phyloP scores from a whole-genome alignment of 1,140 invertebrate genomes.

The Pemphigus obesinymphae region DNA sequence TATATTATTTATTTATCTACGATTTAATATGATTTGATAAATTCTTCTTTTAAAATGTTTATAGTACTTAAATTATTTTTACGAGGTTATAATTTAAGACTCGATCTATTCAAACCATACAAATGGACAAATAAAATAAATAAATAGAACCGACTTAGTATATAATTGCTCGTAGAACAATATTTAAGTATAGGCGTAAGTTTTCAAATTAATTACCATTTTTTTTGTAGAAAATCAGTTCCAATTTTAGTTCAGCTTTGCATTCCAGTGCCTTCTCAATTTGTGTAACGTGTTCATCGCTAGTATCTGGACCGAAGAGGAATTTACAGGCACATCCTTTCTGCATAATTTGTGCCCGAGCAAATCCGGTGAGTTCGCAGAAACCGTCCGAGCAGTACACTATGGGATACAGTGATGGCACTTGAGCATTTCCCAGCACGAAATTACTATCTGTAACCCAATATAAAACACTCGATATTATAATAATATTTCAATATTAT shows the following conservation, averaged over 20 bases:
- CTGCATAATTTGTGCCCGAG: constrained; percentile 93
- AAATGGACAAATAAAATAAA: too few species aligned
- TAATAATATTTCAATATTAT: too few species aligned
- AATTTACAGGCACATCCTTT: constrained; percentile 95
- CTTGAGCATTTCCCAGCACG: constrained; percentile 94
- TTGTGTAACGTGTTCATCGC: constrained; percentile 78
- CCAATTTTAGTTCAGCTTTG: constrained; percentile 86
- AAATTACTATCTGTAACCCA: constrained; percentile 90
- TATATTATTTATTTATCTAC: too few species aligned
- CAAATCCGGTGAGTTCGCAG: constrained; percentile 90
- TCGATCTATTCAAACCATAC: too few species aligned
- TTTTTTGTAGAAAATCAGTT: constrained; percentile 92
- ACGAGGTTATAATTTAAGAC: too few species aligned
- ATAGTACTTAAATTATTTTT: too few species aligned
- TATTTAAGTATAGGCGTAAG: too few species aligned
- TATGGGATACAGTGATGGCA: constrained; percentile 81
- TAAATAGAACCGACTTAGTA: too few species aligned
- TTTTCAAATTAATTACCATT: constrained; percentile 63
- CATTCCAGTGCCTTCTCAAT: constrained; percentile 84
- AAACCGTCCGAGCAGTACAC: constrained; percentile 98
- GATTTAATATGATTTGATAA: too few species aligned
- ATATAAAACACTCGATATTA: too few species aligned
- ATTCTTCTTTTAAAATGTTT: too few species aligned
- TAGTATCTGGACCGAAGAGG: constrained; percentile 85
- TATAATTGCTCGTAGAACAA: too few species aligned